A percentile compares a stretch with the other conserved stretches of the same genome.
phyloP scores from a whole-genome alignment of 2,797 vertebrate species.

The Neosilurus hyrtlii region DNA sequence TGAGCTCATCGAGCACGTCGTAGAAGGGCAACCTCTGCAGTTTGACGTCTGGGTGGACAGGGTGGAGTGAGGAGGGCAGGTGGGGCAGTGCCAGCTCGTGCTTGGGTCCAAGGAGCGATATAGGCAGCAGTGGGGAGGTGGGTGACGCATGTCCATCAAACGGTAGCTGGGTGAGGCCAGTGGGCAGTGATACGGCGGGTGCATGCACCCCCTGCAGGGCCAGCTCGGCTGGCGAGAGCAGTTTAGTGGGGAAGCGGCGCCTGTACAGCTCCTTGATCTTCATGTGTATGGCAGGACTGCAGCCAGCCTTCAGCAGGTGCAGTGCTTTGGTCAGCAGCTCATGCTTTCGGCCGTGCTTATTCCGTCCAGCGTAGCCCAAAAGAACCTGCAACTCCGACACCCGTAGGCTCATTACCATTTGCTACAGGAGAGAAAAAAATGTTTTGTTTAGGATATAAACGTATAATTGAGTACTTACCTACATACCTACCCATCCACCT shows the following conservation, averaged over 20 bases:
- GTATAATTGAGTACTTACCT: neutral
- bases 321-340: constrained; percentile 97
- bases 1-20: constrained; percentile 94
- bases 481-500: no score
- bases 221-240: constrained; percentile 89
- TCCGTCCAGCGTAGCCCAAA: constrained; percentile 95
- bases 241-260: constrained; percentile 93
- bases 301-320: constrained; percentile 93
- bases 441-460: neutral
- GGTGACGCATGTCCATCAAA: constrained; percentile 80
- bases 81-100: constrained; percentile 93
- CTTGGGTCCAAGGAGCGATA: constrained; percentile 92
- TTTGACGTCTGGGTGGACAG: constrained; percentile 95
- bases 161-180: constrained; percentile 84
- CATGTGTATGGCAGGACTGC: constrained; percentile 95
- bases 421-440: constrained; percentile 69
- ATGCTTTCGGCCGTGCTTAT: constrained; percentile 98
- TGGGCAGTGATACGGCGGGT: constrained; percentile 78
- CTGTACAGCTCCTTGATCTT: constrained; percentile 99
- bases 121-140: constrained; percentile 86
- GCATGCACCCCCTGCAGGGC: constrained; percentile 85
- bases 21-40: constrained; percentile 96
- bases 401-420: constrained; percentile 99
- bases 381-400: constrained; percentile 98
- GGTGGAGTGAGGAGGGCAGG: constrained; percentile 87